Conservation (phyloP, 2,888 invertebrate species). For the Podabrus alpinus region DNA sequence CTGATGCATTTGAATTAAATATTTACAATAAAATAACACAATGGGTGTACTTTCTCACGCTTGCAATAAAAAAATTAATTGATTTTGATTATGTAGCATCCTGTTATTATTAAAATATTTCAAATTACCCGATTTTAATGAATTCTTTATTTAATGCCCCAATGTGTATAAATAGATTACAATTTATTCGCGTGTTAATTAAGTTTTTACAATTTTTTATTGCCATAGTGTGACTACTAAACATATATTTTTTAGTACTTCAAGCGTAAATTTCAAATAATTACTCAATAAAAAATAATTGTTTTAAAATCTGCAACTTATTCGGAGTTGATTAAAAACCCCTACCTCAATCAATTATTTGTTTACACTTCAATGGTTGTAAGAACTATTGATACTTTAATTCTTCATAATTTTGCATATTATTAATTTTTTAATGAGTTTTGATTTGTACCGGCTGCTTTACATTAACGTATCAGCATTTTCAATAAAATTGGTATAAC, state of each 20-base stretch:
- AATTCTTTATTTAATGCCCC: background rate
- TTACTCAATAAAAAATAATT: background rate
- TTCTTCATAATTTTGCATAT: no score
- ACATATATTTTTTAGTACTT: background rate
- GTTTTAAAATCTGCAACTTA: background rate
- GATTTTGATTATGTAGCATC: conserved; percentile 23
- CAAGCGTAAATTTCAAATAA: background rate
- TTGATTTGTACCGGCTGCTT: no score
- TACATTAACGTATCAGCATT: no score
- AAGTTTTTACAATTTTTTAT: background rate
- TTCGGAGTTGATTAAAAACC: no score
- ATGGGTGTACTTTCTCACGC: conserved; percentile 9
- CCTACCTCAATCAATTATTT: no score
- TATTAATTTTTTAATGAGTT: no score
- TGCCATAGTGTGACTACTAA: background rate
- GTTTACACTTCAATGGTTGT: no score
- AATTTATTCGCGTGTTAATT: background rate
- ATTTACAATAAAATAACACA: conserved; percentile 10
- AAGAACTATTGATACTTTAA: no score
- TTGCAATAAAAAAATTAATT: conserved; percentile 20
- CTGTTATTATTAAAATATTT: conserved; percentile 24
- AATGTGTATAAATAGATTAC: background rate
- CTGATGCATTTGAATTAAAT: background rate
- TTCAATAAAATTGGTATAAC: no score
- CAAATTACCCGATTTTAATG: conserved; percentile 15